A percentile compares a stretch with the other conserved stretches of the same genome.
Conservation (phyloP, 1,140 invertebrate genomes). For the Acyrthosiphon pisum region DNA sequence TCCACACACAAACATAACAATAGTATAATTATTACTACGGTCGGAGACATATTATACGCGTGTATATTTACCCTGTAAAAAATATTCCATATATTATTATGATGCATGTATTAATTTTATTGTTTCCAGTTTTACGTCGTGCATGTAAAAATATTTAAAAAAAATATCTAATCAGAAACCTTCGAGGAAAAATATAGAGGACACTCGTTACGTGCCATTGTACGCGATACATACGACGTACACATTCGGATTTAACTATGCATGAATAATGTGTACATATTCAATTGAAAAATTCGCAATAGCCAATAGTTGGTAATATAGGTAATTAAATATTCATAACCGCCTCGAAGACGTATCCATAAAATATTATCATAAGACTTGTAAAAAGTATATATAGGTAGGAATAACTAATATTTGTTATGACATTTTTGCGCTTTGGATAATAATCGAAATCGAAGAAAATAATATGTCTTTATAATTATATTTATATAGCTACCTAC, state of each 20-base stretch:
- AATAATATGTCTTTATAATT: too few species aligned
- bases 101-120: neutral
- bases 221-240: neutral
- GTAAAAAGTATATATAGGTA: neutral
- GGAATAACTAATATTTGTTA: neutral
- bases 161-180: constrained; percentile 49
- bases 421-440: neutral
- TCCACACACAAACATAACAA: constrained; percentile 26
- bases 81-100: neutral
- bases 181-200: constrained; percentile 6
- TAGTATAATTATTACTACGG: constrained; percentile 33
- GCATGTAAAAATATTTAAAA: constrained; percentile 36
- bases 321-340: neutral
- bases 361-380: neutral
- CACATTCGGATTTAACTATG: neutral
- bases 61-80: constrained; percentile 15
- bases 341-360: neutral
- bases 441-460: neutral
- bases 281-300: neutral
- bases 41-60: neutral
- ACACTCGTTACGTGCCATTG: constrained; percentile 29
- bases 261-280: neutral
- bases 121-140: constrained; percentile 43
- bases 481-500: neutral
- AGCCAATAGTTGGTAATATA: neutral